phyloP scores from a whole-genome alignment of 2,888 invertebrate genomes.

The Nymphalis polychloros region DNA sequence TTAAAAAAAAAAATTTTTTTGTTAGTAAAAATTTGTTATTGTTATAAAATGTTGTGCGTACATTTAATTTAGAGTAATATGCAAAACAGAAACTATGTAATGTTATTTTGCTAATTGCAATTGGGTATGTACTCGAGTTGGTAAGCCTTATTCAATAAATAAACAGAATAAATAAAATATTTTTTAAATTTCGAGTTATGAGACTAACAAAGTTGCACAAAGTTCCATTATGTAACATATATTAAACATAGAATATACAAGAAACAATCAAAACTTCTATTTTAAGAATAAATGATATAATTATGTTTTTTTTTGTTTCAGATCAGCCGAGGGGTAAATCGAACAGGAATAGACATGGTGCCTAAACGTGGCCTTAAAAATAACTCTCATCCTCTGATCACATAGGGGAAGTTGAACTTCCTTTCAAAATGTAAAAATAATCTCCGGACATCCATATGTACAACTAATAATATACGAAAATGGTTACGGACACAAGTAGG shows the following conservation, averaged over 20 bases:
- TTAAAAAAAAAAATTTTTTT: too few relatives aligned
- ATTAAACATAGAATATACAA: too few relatives aligned
- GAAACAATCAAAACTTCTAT: neutral
- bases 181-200: too few relatives aligned
- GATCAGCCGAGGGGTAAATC: constrained; percentile 45
- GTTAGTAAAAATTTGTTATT: too few relatives aligned
- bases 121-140: too few relatives aligned
- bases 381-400: constrained; percentile 40
- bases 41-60: too few relatives aligned
- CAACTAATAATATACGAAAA: constrained; percentile 25
- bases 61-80: too few relatives aligned
- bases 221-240: neutral
- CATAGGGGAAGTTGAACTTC: constrained; percentile 59
- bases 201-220: neutral
- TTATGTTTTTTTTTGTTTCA: constrained; percentile 58
- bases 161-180: too few relatives aligned
- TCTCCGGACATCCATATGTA: constrained; percentile 31
- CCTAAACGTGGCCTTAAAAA: constrained; percentile 54
- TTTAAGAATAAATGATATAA: constrained; percentile 13
- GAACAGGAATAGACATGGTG: constrained; percentile 66
- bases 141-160: too few relatives aligned
- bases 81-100: too few relatives aligned
- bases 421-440: constrained; percentile 68
- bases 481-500: constrained; percentile 36
- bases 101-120: too few relatives aligned